Percentiles rank a stretch among this genome's conserved stretches.
Evolutionary conservation across 2,797 vertebrate genomes (phyloP).

Genomic region (Notamacropus eugenii): DNA sequence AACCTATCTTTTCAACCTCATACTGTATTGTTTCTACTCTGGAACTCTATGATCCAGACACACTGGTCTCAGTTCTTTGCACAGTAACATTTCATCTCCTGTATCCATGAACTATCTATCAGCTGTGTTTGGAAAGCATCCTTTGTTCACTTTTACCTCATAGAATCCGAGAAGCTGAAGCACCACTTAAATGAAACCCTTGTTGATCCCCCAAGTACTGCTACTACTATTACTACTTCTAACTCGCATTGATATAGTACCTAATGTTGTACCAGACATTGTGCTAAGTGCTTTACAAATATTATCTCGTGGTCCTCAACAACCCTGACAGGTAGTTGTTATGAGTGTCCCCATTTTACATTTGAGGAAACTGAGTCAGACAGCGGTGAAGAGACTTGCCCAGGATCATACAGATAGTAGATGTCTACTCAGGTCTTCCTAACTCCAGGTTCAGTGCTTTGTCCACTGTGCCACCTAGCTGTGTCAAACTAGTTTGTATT

Average conservation of each 20-base stretch:
- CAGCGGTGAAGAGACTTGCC: not conserved
- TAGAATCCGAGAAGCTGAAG: not conserved
- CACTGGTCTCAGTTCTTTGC: not conserved
- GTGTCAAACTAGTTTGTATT: not conserved
- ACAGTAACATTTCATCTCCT: not conserved
- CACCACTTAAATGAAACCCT: too few relatives aligned
- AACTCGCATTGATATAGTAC: not conserved
- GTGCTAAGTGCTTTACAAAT: not conserved
- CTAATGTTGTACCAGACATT: not conserved
- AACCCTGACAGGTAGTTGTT: not conserved
- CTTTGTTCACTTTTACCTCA: not conserved
- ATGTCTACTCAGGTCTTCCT: not conserved
- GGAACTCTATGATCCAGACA: not conserved
- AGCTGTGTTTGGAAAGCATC: not conserved
- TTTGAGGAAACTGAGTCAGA: not conserved
- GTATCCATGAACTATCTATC: not conserved
- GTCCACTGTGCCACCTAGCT: not conserved
- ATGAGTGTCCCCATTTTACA: not conserved
- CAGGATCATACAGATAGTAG: not conserved
- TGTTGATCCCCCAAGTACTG: too few relatives aligned
- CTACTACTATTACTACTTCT: too few relatives aligned
- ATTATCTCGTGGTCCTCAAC: not conserved
- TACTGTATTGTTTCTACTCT: not conserved
- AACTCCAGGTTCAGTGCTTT: not conserved
- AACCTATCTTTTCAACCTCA: not conserved